Evolutionary conservation across 2,113 vertebrate genomes (phyloP).

Genomic region (Hemichromis elongatus): DNA sequence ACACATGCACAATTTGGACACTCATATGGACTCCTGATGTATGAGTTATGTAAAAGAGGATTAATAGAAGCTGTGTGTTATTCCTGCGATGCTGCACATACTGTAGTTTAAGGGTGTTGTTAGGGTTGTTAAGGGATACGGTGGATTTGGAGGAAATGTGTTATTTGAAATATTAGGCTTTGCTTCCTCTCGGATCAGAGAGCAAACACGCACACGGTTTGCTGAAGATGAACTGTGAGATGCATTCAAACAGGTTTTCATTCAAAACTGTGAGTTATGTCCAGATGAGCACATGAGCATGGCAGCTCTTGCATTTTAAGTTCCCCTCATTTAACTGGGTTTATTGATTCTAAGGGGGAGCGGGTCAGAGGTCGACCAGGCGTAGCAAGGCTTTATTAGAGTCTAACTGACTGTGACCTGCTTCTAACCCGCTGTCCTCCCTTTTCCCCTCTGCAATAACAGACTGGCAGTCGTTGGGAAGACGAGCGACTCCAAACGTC

Average conservation of each 20-base stretch:
- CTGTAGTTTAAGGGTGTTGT: background rate
- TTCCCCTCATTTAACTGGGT: background rate
- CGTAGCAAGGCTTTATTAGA: slow-evolving; percentile 4
- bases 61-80: slow-evolving; percentile 43
- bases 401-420: background rate
- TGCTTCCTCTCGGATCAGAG: background rate
- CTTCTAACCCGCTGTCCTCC: slow-evolving; percentile 38
- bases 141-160: slow-evolving; percentile 39
- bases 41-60: slow-evolving; percentile 36
- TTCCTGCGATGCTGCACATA: background rate
- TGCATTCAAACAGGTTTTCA: slow-evolving; percentile 14
- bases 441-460: slow-evolving; percentile 42
- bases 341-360: background rate
- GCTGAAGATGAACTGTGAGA: background rate
- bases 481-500: slow-evolving; percentile 16
- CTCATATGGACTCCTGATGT: background rate
- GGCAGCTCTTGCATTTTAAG: background rate
- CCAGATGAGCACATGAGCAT: background rate
- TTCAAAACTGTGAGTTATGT: background rate
- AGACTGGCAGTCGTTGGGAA: slow-evolving; percentile 36
- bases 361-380: slow-evolving; percentile 10
- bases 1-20: background rate
- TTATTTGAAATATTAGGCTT: slow-evolving; percentile 32
- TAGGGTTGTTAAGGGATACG: slow-evolving; percentile 3
- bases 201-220: background rate